A percentile compares a stretch with the other conserved stretches of the same genome.
phyloP scores from a whole-genome alignment of 1,140 invertebrate genomes.

The Zaprionus lachaisei region DNA sequence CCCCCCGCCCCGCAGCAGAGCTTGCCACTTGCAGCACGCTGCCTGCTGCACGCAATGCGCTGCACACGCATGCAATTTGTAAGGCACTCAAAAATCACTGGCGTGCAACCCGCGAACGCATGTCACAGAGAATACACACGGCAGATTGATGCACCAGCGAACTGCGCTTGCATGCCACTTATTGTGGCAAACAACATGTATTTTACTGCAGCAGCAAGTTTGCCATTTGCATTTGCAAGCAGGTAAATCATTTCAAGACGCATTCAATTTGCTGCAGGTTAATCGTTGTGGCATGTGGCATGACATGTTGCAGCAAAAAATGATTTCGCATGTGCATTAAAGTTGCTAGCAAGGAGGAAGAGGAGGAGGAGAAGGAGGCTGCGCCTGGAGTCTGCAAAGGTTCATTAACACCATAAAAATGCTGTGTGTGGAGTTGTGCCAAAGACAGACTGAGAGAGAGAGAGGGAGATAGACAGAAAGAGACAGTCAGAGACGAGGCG shows the following conservation, averaged over 20 bases:
- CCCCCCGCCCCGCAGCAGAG: neutral
- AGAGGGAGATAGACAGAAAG: constrained; percentile 45
- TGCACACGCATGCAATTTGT: constrained; percentile 17
- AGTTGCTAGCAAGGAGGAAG: neutral
- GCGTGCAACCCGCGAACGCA: constrained; percentile 32
- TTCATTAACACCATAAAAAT: constrained; percentile 80
- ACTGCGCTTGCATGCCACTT: neutral
- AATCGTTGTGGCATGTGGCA: neutral
- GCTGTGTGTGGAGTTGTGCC: constrained; percentile 62
- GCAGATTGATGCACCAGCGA: neutral
- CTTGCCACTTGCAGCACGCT: constrained; percentile 33
- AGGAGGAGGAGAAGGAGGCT: neutral
- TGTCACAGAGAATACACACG: constrained; percentile 22
- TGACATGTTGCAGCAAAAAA: constrained; percentile 3
- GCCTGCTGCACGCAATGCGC: constrained; percentile 25
- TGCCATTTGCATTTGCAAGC: constrained; percentile 16
- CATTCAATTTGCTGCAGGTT: constrained; percentile 4
- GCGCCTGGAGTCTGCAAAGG: constrained; percentile 41
- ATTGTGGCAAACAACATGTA: constrained; percentile 1
- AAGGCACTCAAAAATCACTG: constrained; percentile 28
- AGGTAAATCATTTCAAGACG: neutral
- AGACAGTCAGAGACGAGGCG: constrained; percentile 36
- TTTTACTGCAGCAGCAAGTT: constrained; percentile 8
- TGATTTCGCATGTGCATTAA: constrained; percentile 2
- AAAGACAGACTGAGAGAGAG: constrained; percentile 52